These are phyloP conservation scores for Dipodomys spectabilis DNA, from an alignment of 2,113 vertebrate species.

Conservation along the genomic window DNA sequence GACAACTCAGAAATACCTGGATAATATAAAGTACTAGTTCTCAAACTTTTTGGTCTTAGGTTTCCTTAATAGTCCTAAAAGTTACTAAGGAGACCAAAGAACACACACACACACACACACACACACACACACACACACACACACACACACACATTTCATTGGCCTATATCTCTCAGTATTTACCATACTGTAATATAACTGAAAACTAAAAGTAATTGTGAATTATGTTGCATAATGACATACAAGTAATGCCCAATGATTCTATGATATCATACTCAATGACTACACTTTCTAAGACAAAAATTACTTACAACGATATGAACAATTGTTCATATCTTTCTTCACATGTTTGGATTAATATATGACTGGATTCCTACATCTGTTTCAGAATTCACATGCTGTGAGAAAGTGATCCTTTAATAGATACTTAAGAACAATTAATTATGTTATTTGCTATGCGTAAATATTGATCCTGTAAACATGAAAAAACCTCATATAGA, in stretches of 20 bases:
- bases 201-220: background rate
- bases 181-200: slow-evolving; percentile 11
- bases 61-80: slow-evolving; percentile 34
- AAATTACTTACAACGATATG: background rate
- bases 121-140: too few relatives aligned
- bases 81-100: background rate
- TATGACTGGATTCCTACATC: background rate
- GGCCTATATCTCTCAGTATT: background rate
- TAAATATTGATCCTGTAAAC: background rate
- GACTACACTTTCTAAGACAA: slow-evolving; percentile 1
- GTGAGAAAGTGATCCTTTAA: background rate
- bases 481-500: background rate
- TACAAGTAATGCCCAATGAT: background rate
- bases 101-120: background rate
- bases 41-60: background rate
- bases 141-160: background rate
- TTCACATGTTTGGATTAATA: background rate
- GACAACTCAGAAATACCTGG: background rate
- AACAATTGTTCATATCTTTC: background rate
- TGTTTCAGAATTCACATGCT: background rate
- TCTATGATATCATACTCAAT: background rate
- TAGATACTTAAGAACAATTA: background rate
- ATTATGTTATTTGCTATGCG: background rate
- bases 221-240: background rate
- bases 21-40: background rate